Conservation (phyloP, 2,113 vertebrate genomes). For the Chloropsis hardwickii region DNA sequence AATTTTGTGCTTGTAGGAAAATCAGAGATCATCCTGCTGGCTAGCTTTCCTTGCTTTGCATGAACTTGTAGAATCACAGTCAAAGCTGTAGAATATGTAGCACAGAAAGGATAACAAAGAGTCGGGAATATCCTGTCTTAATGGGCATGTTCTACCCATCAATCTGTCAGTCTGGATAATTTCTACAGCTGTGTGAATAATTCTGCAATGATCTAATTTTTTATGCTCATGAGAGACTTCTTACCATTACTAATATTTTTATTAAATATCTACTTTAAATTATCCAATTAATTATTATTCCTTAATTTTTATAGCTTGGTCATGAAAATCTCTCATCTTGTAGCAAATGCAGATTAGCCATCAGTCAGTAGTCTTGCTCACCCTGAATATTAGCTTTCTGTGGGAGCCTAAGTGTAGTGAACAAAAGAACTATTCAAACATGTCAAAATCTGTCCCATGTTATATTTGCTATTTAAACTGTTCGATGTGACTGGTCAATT, state of each 20-base stretch:
- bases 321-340: not conserved
- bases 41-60: not conserved
- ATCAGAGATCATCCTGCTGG: not conserved
- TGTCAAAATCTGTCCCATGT: not conserved
- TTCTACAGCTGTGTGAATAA: constrained; percentile 37
- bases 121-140: constrained; percentile 15
- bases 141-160: constrained; percentile 5
- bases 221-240: not conserved
- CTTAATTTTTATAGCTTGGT: not conserved
- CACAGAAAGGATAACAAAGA: constrained; percentile 8
- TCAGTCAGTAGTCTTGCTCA: not conserved
- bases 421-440: constrained; percentile 40
- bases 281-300: not conserved
- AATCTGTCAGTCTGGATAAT: constrained; percentile 42
- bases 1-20: not conserved
- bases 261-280: not conserved
- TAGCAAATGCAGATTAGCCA: not conserved
- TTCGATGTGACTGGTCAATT: not conserved
- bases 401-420: not conserved
- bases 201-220: constrained; percentile 19
- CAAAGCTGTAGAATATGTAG: not conserved
- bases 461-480: not conserved
- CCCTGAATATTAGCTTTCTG: not conserved
- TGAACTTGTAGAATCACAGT: not conserved
- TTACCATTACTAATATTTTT: constrained; percentile 9